A percentile compares a stretch with the other conserved stretches of the same genome.
These are phyloP conservation scores for Endomychus coccineus DNA, from an alignment of 2,888 invertebrate genomes.

Conservation along the genomic window DNA sequence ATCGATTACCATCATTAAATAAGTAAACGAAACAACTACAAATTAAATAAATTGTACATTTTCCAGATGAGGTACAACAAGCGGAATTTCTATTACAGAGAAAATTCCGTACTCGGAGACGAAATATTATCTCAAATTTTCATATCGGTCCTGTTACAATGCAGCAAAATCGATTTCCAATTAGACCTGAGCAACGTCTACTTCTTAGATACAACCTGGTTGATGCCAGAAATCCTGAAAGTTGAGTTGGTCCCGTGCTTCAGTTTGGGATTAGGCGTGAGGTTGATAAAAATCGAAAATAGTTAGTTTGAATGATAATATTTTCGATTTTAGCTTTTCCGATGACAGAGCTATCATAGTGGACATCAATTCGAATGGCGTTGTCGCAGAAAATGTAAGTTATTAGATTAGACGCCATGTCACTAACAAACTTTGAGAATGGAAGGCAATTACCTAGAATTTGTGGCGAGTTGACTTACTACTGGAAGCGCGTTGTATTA, in stretches of 20 bases:
- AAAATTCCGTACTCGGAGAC: slow-evolving; percentile 52
- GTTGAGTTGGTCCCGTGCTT: slow-evolving; percentile 57
- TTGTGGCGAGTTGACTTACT: too few species aligned
- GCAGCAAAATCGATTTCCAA: slow-evolving; percentile 46
- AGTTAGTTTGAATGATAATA: background rate
- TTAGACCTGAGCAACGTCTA: slow-evolving; percentile 50
- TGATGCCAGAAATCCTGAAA: slow-evolving; percentile 47
- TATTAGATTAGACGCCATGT: background rate
- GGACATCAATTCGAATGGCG: slow-evolving; percentile 51
- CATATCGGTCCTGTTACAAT: slow-evolving; percentile 49
- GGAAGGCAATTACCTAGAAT: too few species aligned
- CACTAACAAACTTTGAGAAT: too few species aligned
- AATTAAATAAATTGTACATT: slow-evolving; percentile 4
- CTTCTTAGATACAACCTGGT: slow-evolving; percentile 58
- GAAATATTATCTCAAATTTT: slow-evolving; percentile 56
- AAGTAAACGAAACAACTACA: background rate
- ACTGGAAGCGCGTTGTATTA: too few species aligned
- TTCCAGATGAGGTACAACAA: slow-evolving; percentile 25
- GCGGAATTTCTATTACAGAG: slow-evolving; percentile 30
- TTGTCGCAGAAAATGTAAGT: slow-evolving; percentile 58
- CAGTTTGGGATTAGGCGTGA: slow-evolving; percentile 53
- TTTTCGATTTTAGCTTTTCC: slow-evolving; percentile 45
- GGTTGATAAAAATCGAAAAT: slow-evolving; percentile 34
- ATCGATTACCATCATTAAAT: too few species aligned
- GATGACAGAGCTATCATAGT: slow-evolving; percentile 53